Evolutionary conservation across 2,888 invertebrate species (phyloP).

Genomic region (Brachycybe producta): DNA sequence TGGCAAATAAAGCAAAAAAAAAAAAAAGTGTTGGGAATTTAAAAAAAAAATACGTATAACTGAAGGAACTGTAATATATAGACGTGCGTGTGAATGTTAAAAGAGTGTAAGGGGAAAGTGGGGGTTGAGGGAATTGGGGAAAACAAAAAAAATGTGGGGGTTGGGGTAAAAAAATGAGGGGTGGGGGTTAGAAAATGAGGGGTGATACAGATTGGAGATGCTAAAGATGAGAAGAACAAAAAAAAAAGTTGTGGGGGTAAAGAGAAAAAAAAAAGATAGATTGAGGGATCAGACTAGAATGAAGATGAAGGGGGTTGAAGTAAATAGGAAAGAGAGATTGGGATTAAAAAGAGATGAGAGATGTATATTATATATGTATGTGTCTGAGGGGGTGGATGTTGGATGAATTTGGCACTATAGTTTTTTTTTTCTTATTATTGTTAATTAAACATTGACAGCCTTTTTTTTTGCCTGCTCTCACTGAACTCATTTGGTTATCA

Average conservation of each 20-base stretch:
- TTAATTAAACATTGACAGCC: constrained; percentile 18
- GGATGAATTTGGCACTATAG: constrained; percentile 1
- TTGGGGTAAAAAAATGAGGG: background rate
- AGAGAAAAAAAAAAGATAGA: constrained; percentile 3
- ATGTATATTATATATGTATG: background rate
- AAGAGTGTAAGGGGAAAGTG: background rate
- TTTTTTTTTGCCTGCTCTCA: constrained; percentile 12
- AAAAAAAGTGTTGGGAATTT: background rate
- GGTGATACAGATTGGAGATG: background rate
- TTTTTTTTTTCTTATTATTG: constrained; percentile 18
- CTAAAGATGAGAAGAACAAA: background rate
- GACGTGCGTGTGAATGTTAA: background rate
- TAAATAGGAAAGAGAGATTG: background rate
- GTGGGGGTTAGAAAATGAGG: background rate
- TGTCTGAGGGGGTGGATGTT: constrained; percentile 1
- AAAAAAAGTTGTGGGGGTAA: constrained; percentile 4
- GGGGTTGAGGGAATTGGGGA: background rate
- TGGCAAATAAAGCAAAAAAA: constrained; percentile 14
- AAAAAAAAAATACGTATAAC: background rate
- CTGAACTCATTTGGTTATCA: constrained; percentile 17
- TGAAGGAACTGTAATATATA: background rate
- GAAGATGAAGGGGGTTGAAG: background rate
- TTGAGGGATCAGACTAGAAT: constrained; percentile 6
- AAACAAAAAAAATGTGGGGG: no score
- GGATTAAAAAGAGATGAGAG: constrained; percentile 3